Evolutionary conservation across 2,113 vertebrate species (phyloP).

Genomic region (Colaptes auratus): DNA sequence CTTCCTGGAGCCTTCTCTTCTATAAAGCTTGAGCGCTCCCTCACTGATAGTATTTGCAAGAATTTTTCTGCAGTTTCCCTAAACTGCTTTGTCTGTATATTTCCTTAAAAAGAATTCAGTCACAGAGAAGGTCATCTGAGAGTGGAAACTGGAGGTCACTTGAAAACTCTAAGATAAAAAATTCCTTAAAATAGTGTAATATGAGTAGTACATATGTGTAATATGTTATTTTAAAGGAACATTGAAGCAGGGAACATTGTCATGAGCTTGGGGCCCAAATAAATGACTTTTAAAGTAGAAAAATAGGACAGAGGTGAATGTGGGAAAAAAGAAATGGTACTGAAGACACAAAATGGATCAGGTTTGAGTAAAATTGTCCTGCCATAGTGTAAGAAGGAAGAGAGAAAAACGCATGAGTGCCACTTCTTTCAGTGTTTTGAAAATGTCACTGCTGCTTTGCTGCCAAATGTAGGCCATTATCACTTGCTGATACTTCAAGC

Average conservation of each 20-base stretch:
- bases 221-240: conserved; percentile 39
- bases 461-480: conserved; percentile 57
- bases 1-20: no score
- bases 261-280: conserved; percentile 9
- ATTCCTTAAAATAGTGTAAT: conserved; percentile 26
- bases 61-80: conserved; percentile 30
- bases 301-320: not conserved
- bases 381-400: conserved; percentile 32
- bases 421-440: conserved; percentile 32
- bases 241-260: conserved; percentile 29
- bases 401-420: conserved; percentile 58
- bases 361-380: conserved; percentile 36
- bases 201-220: conserved; percentile 21
- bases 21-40: not conserved
- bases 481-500: conserved; percentile 39
- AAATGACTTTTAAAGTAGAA: conserved; percentile 41
- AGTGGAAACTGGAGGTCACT: not conserved
- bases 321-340: not conserved
- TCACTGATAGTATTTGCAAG: not conserved
- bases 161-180: conserved; percentile 20
- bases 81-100: not conserved
- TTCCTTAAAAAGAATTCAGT: not conserved
- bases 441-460: conserved; percentile 52
- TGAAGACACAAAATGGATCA: conserved; percentile 35
- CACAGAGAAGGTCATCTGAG: not conserved